Conservation (phyloP, 2,113 vertebrate genomes). For the Notiomystis cincta region DNA sequence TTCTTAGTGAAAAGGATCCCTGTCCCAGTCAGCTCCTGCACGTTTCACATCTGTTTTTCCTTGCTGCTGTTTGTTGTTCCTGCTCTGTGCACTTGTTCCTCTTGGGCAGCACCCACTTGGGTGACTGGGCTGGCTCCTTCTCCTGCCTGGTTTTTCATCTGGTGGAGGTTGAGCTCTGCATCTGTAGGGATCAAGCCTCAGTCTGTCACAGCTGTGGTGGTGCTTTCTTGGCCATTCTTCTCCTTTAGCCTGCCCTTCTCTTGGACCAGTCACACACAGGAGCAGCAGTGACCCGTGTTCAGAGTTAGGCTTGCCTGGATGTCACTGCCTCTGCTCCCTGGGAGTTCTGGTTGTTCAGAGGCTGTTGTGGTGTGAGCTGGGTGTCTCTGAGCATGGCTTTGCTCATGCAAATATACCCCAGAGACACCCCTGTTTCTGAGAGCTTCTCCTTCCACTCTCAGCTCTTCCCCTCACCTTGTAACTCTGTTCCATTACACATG, state of each 20-base stretch:
- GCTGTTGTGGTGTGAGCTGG: not conserved
- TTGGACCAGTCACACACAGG: fast-evolving
- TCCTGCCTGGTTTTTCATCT: not conserved
- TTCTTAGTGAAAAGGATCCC: not conserved
- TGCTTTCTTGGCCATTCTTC: not conserved
- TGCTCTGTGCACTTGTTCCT: not conserved
- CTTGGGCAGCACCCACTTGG: not conserved
- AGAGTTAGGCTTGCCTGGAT: not conserved
- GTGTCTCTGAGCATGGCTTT: not conserved
- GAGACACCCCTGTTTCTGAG: not conserved
- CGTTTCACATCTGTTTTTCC: not conserved
- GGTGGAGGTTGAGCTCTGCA: not conserved
- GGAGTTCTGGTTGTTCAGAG: not conserved
- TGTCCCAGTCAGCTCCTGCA: not conserved
- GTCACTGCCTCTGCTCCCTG: not conserved
- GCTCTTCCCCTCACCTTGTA: not conserved
- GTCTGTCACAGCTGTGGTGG: not conserved
- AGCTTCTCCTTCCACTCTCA: not conserved
- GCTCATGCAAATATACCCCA: not conserved
- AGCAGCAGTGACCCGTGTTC: not conserved
- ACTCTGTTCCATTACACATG: not conserved
- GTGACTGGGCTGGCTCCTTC: not conserved
- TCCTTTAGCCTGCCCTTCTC: not conserved
- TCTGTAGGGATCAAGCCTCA: not conserved
- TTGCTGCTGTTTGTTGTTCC: not conserved